Percentiles rank a stretch among this genome's conserved stretches.
Evolutionary conservation across 2,113 vertebrate genomes (phyloP).

Genomic region (Upupa epops): DNA sequence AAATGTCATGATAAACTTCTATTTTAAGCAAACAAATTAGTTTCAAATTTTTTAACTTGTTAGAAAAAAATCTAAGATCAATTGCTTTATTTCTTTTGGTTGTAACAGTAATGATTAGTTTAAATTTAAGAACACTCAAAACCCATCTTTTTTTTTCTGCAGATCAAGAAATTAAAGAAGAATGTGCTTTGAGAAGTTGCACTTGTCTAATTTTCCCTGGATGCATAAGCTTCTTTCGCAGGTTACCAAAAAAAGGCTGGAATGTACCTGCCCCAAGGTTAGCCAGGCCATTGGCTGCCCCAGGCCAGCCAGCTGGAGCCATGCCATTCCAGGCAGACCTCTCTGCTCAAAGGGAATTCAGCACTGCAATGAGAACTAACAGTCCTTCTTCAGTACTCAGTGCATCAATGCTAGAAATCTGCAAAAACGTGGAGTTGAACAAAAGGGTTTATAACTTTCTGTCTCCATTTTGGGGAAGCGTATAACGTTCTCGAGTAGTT

Average conservation of each 20-base stretch:
- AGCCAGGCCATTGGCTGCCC: neutral
- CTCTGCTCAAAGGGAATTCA: neutral
- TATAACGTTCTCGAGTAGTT: neutral
- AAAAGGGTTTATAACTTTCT: neutral
- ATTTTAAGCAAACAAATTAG: neutral
- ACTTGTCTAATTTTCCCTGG: neutral
- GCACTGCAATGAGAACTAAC: neutral
- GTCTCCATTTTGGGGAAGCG: neutral
- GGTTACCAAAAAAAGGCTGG: neutral
- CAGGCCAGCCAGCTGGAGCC: neutral
- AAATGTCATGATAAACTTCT: neutral
- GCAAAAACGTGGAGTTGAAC: slow-evolving; percentile 24
- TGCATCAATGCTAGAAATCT: neutral
- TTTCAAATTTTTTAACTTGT: neutral
- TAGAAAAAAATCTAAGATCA: neutral
- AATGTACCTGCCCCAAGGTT: neutral
- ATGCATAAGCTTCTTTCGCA: neutral
- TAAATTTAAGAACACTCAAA: neutral
- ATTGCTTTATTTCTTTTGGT: neutral
- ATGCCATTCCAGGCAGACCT: neutral
- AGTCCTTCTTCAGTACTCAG: neutral
- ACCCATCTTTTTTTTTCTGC: neutral
- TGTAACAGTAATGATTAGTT: neutral
- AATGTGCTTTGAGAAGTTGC: neutral
- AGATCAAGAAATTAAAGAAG: neutral